phyloP scores from a whole-genome alignment of 1,140 invertebrate genomes.

The Tetragnatha versicolor region DNA sequence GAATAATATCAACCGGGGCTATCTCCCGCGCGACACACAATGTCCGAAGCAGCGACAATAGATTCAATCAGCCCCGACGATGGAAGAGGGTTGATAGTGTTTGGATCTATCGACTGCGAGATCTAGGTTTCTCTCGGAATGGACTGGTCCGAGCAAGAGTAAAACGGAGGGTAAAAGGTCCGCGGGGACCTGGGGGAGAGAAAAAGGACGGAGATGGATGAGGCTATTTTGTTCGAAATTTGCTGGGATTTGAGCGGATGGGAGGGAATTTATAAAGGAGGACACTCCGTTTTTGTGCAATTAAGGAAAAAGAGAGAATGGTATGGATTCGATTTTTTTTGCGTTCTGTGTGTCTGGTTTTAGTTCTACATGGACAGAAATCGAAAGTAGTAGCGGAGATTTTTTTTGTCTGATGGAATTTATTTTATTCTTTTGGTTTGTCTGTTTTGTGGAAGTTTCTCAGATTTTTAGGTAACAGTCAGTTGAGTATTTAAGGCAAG shows the following conservation, averaged over 20 bases:
- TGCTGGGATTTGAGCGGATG: neutral
- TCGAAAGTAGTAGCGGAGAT: too few relatives aligned
- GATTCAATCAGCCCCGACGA: constrained; percentile 51
- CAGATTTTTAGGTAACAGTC: too few relatives aligned
- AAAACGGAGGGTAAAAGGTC: constrained; percentile 33
- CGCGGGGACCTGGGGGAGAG: neutral
- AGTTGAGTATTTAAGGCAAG: too few relatives aligned
- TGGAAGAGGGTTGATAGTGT: constrained; percentile 48
- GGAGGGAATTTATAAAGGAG: neutral
- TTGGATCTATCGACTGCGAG: constrained; percentile 44
- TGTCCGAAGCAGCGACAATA: constrained; percentile 48
- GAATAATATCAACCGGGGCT: constrained; percentile 36
- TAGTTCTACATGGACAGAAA: too few relatives aligned
- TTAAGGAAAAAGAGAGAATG: neutral
- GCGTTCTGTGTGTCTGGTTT: too few relatives aligned
- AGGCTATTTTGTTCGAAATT: constrained; percentile 24
- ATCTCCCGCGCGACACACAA: constrained; percentile 35
- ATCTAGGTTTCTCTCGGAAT: constrained; percentile 32
- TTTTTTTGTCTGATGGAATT: neutral
- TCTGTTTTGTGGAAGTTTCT: too few relatives aligned
- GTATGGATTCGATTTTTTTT: too few relatives aligned
- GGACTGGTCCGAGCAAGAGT: neutral
- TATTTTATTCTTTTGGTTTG: too few relatives aligned
- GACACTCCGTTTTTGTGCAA: neutral
- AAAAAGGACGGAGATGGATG: constrained; percentile 26